A percentile compares a stretch with the other conserved stretches of the same genome.
phyloP scores from a whole-genome alignment of 2,888 invertebrate genomes.

The Physocephala rufipes region DNA sequence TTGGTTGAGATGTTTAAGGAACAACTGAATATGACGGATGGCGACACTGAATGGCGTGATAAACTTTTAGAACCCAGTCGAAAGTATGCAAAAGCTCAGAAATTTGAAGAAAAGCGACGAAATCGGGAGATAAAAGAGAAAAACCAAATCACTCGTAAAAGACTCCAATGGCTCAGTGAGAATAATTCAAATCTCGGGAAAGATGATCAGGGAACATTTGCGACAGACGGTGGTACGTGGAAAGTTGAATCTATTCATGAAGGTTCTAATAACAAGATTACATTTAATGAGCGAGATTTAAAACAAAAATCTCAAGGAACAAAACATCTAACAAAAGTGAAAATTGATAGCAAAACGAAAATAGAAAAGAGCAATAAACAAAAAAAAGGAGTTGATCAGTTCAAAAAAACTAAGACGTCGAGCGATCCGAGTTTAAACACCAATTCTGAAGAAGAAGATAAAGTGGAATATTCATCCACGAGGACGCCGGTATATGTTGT shows the following conservation, averaged over 20 bases:
- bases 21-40: constrained; percentile 49
- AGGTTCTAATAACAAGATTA: neutral
- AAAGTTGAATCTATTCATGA: constrained; percentile 18
- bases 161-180: constrained; percentile 57
- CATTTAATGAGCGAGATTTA: too few relatives aligned
- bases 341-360: neutral
- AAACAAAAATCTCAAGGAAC: neutral
- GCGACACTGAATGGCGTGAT: constrained; percentile 52
- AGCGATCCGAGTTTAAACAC: neutral
- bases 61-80: constrained; percentile 57
- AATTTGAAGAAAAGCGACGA: constrained; percentile 52
- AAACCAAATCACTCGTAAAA: constrained; percentile 52
- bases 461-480: neutral
- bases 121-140: constrained; percentile 53
- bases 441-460: neutral
- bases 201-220: neutral
- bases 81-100: constrained; percentile 50
- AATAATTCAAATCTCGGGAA: constrained; percentile 42
- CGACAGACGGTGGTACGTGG: constrained; percentile 38
- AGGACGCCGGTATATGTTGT: constrained; percentile 48
- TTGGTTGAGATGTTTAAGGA: constrained; percentile 49
- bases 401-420: neutral
- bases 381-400: neutral
- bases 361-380: neutral
- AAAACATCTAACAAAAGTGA: neutral